Evolutionary conservation across 2,113 vertebrate genomes (phyloP), one percentile per base, ranked within the genome.

Genomic region (Phoxinus phoxinus): DNA sequence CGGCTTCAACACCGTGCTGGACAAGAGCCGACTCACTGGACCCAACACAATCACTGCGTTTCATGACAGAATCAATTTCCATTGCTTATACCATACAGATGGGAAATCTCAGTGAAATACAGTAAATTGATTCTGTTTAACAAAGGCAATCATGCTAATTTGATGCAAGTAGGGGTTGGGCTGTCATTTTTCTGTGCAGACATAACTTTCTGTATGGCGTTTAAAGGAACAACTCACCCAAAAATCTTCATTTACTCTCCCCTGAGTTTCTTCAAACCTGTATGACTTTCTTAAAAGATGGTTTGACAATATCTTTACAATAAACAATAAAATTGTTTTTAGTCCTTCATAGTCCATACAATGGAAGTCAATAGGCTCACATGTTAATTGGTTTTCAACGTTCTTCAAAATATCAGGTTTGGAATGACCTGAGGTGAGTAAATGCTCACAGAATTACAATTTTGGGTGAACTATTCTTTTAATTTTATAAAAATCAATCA

Each of bases 1-100:
- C 0, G 86, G 94, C 41, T 89, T 97, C n/a, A 97, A 97, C 71
- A 93, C 93, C 0, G 2, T 6, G 1, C 2, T 93, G 84, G 95
- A 96, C 25, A 96, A 91, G 65, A 95, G 93, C 79, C 0, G 59
- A 0, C 92, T 95, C 88, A 93, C 93, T 0, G 94, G 93, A 1
- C 19, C 89, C 0, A 92, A 58, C 86, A 92, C 91, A 89, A 87
- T 85, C 56, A 87, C 93, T 83, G 93, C 91, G 0, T 4, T 86
- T 61, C 83, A 59, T 0, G 90, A 96, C 81, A 91, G 76, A 58
- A 65, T 92, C 51, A 87, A 91, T 56, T 95, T 95, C 83, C 94
- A 95, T 21, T 91, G 89, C 77, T 95, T 92, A 81, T 94, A 93
- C 87, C 93, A 91, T 4, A 19, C n/a, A 0, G 87, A 2, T 0